Percentiles rank a stretch among this genome's conserved stretches.
phyloP scores from a whole-genome alignment of 2,797 vertebrate genomes.

The Loris lydekkerianus region DNA sequence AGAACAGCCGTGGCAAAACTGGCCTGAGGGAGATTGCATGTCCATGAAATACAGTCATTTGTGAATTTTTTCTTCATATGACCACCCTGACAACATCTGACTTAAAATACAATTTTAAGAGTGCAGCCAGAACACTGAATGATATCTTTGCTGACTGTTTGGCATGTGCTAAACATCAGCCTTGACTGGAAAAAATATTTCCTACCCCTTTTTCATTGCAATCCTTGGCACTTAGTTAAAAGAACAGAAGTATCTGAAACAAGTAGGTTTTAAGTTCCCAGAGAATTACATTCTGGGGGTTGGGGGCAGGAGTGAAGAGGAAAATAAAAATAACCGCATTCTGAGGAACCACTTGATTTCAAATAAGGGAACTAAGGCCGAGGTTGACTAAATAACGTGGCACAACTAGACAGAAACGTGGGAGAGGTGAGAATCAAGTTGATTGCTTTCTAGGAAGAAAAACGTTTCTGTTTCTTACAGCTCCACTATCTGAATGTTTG shows the following conservation, averaged over 20 bases:
- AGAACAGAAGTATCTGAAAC: neutral
- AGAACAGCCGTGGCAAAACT: neutral
- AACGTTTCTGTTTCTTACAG: neutral
- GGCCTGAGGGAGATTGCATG: too few species aligned
- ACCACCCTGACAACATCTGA: neutral
- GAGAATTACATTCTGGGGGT: neutral
- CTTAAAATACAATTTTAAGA: neutral
- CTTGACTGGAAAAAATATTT: neutral
- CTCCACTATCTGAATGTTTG: neutral
- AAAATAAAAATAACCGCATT: neutral
- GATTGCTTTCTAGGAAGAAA: slow-evolving; percentile 23
- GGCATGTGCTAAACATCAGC: neutral
- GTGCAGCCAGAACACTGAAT: neutral
- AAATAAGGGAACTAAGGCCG: neutral
- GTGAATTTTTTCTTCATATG: neutral
- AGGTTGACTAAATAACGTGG: neutral
- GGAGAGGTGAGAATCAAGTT: neutral
- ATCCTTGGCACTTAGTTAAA: neutral
- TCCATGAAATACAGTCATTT: neutral
- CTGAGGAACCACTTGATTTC: slow-evolving; percentile 20
- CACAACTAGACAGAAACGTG: neutral
- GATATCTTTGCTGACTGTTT: neutral
- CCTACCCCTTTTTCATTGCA: neutral
- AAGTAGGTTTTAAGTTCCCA: neutral
- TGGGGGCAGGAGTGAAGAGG: too few species aligned